Percentiles rank a stretch among this genome's conserved stretches.
Conservation (phyloP, 2,797 vertebrate genomes). For the Hemitrygon akajei region DNA sequence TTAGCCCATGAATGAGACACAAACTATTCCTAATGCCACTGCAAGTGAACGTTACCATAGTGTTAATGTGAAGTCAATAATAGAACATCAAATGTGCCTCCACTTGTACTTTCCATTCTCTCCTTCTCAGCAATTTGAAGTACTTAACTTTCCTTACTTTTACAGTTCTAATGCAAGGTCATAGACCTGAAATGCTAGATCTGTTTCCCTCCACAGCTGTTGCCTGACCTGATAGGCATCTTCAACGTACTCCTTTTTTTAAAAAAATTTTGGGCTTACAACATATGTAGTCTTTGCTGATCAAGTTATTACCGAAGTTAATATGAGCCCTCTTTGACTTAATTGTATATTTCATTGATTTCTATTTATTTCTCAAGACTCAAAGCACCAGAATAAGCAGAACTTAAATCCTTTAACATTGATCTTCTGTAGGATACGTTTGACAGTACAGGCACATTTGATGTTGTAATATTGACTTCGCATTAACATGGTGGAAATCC, state of each 20-base stretch:
- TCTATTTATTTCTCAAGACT: slow-evolving; percentile 1
- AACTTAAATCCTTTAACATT: slow-evolving; percentile 6
- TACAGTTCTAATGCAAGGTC: too few relatives aligned
- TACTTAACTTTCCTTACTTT: too few relatives aligned
- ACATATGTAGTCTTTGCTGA: too few relatives aligned
- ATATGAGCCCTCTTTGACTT: neutral
- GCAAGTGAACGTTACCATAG: neutral
- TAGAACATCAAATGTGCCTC: neutral
- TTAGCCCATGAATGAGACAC: too few relatives aligned
- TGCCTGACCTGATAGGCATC: too few relatives aligned
- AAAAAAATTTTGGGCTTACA: too few relatives aligned
- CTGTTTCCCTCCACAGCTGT: too few relatives aligned
- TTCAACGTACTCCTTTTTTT: too few relatives aligned
- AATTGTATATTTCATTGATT: slow-evolving; percentile 21
- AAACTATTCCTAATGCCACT: neutral
- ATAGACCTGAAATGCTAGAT: too few relatives aligned
- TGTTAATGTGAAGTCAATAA: neutral
- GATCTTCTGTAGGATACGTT: neutral
- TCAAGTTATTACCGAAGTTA: neutral
- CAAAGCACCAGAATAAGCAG: slow-evolving; percentile 6
- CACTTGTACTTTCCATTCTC: too few relatives aligned
- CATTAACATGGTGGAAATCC: neutral
- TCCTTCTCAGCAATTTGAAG: too few relatives aligned
- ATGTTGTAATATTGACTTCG: neutral
- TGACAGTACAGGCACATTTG: neutral